A percentile compares a stretch with the other conserved stretches of the same genome.
Evolutionary conservation across 2,888 invertebrate genomes (phyloP).

Genomic region (Stegophylla sp.): DNA sequence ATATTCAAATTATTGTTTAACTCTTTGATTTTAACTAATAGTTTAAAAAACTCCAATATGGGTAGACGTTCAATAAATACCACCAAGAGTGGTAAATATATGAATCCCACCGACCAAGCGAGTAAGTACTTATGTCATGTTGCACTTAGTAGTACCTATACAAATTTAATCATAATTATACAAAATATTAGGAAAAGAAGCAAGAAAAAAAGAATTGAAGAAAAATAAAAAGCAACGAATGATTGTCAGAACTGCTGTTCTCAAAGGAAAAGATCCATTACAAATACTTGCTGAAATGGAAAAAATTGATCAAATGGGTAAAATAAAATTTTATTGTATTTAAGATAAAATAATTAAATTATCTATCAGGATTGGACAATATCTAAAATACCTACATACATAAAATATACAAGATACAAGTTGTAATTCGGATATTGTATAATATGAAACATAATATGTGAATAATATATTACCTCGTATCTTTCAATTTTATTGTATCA

Average conservation of each 20-base stretch:
- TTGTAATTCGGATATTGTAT: too few species aligned
- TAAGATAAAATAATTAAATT: neutral
- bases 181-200: conserved; percentile 84
- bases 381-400: too few species aligned
- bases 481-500: too few species aligned
- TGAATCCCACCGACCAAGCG: conserved; percentile 99
- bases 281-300: conserved; percentile 95
- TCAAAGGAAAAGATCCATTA: conserved; percentile 96
- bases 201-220: conserved; percentile 94
- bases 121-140: conserved; percentile 83
- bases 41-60: conserved; percentile 70
- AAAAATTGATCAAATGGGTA: conserved; percentile 98
- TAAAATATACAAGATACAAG: too few species aligned
- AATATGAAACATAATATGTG: too few species aligned
- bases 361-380: too few species aligned
- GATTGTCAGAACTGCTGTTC: conserved; percentile 92
- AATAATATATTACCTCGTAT: too few species aligned
- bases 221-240: conserved; percentile 98
- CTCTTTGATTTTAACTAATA: neutral
- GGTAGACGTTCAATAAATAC: conserved; percentile 96
- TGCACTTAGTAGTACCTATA: neutral
- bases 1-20: too few species aligned
- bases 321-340: conserved; percentile 59
- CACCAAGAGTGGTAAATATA: conserved; percentile 99
- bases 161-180: conserved; percentile 39